A percentile compares a stretch with the other conserved stretches of the same genome.
Evolutionary conservation across 64 coral and sea anemone genomes (phyloP).

Genomic region (Montipora cactus): DNA sequence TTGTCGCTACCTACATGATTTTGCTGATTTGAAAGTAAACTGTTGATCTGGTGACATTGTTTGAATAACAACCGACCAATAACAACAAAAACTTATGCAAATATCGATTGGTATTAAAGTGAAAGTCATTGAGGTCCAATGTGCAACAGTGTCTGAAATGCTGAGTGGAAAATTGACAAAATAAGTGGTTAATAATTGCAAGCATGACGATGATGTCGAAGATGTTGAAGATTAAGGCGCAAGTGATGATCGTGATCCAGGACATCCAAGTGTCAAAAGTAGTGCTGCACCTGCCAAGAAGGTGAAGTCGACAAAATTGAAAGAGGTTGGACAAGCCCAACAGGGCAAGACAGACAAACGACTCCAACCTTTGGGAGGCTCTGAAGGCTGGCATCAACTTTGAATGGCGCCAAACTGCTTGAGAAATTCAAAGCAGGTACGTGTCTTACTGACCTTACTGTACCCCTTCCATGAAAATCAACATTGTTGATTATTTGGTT

Average conservation of each 20-base stretch:
- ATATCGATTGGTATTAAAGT: slow-evolving; percentile 37
- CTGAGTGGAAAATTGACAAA: slow-evolving; percentile 35
- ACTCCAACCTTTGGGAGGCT: neutral
- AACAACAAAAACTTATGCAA: slow-evolving; percentile 34
- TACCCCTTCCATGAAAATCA: slow-evolving; percentile 2
- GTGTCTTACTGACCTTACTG: neutral
- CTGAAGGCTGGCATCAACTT: slow-evolving; percentile 16
- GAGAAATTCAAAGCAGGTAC: slow-evolving; percentile 53
- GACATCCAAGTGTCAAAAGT: slow-evolving; percentile 16
- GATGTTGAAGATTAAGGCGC: slow-evolving; percentile 24
- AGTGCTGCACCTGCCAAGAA: slow-evolving; percentile 7
- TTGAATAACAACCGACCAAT: slow-evolving; percentile 31
- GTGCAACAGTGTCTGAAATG: slow-evolving; percentile 35
- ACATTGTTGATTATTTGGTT: slow-evolving; percentile 8
- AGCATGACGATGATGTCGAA: slow-evolving; percentile 24
- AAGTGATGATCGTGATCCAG: slow-evolving; percentile 30
- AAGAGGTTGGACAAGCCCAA: slow-evolving; percentile 13
- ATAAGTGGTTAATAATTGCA: slow-evolving; percentile 25
- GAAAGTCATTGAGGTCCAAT: slow-evolving; percentile 39
- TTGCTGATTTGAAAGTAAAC: slow-evolving; percentile 15
- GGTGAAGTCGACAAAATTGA: slow-evolving; percentile 20
- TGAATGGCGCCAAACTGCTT: slow-evolving; percentile 31
- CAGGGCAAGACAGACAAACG: slow-evolving; percentile 7
- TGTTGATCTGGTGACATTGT: slow-evolving; percentile 15
- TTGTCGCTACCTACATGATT: slow-evolving; percentile 6